These are phyloP conservation scores for Arenaria interpres DNA, from an alignment of 2,113 vertebrate species.

Conservation along the genomic window DNA sequence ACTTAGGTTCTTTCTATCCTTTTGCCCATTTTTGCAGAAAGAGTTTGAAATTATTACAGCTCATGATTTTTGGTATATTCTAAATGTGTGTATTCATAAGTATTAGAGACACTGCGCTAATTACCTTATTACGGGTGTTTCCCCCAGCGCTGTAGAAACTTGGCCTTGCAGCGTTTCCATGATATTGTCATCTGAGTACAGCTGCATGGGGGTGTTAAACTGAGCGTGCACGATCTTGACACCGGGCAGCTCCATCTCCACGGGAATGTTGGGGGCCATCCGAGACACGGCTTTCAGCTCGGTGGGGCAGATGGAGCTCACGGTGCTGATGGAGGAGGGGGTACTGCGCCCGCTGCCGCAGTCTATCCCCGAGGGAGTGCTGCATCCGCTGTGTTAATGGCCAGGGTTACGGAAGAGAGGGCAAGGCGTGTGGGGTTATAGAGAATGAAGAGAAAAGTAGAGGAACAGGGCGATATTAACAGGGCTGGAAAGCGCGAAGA, in stretches of 20 bases:
- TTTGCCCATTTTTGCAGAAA: not conserved
- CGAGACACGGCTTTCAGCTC: conserved; percentile 80
- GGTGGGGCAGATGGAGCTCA: conserved; percentile 80
- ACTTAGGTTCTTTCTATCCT: not conserved
- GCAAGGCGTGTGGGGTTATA: not conserved
- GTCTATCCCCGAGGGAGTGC: conserved; percentile 77
- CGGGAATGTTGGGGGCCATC: conserved; percentile 82
- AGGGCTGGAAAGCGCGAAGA: not conserved
- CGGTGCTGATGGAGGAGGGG: conserved; percentile 78
- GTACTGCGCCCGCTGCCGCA: conserved; percentile 80
- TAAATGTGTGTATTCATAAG: not conserved
- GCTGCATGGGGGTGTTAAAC: conserved; percentile 84
- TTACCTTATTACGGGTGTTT: conserved; percentile 77
- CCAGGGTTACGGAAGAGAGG: not conserved
- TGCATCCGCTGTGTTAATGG: conserved; percentile 76
- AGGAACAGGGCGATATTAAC: conserved; percentile 59
- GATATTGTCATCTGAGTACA: conserved; percentile 86
- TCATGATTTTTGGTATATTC: conserved; percentile 14
- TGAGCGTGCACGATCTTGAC: conserved; percentile 84
- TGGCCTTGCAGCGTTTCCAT: conserved; percentile 84
- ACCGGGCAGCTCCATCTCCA: conserved; percentile 83
- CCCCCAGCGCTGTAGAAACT: conserved; percentile 83
- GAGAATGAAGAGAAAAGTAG: conserved; percentile 43
- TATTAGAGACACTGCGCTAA: not conserved
- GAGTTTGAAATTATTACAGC: not conserved